Base-by-base conservation (phyloP, 2,113 vertebrate species). In the Chlorodrepanis virens region DNA sequence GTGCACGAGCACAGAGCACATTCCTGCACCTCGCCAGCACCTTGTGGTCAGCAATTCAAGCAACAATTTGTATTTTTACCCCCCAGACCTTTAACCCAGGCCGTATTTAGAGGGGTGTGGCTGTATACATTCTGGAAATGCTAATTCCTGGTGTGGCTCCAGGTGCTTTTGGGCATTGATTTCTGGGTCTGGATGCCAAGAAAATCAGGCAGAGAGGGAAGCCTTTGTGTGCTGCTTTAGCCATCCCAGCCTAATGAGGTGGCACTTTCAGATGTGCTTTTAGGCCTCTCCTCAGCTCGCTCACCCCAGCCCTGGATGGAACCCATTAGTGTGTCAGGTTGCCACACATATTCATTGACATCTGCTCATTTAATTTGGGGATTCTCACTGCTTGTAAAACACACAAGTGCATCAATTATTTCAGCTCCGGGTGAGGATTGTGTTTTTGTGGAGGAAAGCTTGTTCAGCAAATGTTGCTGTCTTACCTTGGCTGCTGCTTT, bases 281-380 rank as follows among this genome's bases (percentile, higher is more conserved):
- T 23, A 88, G 85, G 79, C 76, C 84, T 77, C 91, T 85, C 67
- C 74, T 33, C 74, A 72, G 84, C 90, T 75, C 56, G 17, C 49
- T 89, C 83, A 52, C 53, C 90, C 72, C 4, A 50, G 87, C 53
- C 10, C 57, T 5, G 37, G 78, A 16, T 88, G 56, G 23, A 72
- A 79, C 1, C 92, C 92, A 95, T 92, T 95, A 95, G 87, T 0
- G 3, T 59, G 64, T 84, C 56, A 45, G 47, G n/a, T 20, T 31
- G 77, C 92, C 77, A 60, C 90, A 42, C n/a, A 0, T 4, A 20
- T 52, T 94, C 90, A 96, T 95, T 94, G 88, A 59, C 52, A 24
- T 47, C 63, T 74, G 75, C 74, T 47, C 95, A 49, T 49, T 96
- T 96, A 83, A 97, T 93, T 90, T 96, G 14, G 42, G 60, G 83